Evolutionary conservation across 2,888 invertebrate species (phyloP), one percentile per base, ranked within the genome.

Genomic region (Diaprepes abbreviatus): DNA sequence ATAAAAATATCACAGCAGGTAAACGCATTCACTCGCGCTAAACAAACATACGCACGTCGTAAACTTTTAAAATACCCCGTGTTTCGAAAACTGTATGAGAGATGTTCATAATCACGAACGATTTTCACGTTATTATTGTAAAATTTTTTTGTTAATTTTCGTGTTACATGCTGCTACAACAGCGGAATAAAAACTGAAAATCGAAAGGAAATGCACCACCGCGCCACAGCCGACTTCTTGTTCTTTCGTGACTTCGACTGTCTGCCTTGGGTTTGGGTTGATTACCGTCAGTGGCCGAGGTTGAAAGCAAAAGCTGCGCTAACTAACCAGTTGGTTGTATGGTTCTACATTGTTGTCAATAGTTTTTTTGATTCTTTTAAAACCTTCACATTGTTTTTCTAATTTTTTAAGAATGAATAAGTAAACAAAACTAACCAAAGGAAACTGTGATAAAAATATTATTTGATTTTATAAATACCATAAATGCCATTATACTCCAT

Each of bases 231-330:
- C 71, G 59, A 64, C 64, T 71, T 68, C 60, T 45, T 38, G 55
- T 35, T 69, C 55, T 59, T 60, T 66, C 65, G 52, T 54, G 40
- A 66, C 60, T 71, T 65, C 58, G 60, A 67, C 67, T 60, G 67
- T 67, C 63, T 67, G 71, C 52, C 43, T 66, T 54, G 43, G 33
- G 43, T 55, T 57, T 57, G 54, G 63, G 63, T 66, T 50, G 45
- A 48, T 59, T 54, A 59, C 35, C 59, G 45, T 55, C 38, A 50
- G 31, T 33, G 58, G 63, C 52, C 59, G 64, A 68, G 65, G 71
- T 68, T 71, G 71, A 71, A 71, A 71, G 71, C 71, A 71, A 71
- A 68, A 71, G 71, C 71, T 71, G 66, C 66, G 62, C 64, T 17
- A 35, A 57, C 64, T 17, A 35, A 50, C 64, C 31, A 40, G 4